Evolutionary conservation across 2,113 vertebrate species (phyloP).

Genomic region (Microtus ochrogaster): DNA sequence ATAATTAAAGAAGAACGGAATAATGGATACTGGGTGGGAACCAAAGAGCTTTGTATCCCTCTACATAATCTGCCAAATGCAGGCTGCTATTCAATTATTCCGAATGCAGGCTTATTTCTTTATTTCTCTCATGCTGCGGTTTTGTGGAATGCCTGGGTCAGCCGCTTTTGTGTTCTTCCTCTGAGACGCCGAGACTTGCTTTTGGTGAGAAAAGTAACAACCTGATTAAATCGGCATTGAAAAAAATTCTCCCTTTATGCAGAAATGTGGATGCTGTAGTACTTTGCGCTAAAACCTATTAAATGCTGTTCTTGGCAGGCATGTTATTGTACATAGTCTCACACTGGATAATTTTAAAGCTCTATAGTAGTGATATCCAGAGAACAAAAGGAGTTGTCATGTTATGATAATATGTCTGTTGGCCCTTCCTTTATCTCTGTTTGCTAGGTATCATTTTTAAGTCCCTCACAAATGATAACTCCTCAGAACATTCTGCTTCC

Average conservation of each 20-base stretch:
- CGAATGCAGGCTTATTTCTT: slow-evolving; percentile 44
- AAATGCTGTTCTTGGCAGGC: not conserved
- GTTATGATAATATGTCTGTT: not conserved
- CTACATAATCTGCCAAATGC: slow-evolving; percentile 56
- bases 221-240: slow-evolving; percentile 49
- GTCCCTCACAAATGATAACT: slow-evolving; percentile 7
- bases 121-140: slow-evolving; percentile 45
- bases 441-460: not conserved
- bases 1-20: slow-evolving; percentile 64
- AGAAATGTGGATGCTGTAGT: slow-evolving; percentile 32
- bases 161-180: slow-evolving; percentile 61
- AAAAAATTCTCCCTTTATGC: slow-evolving; percentile 1
- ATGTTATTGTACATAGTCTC: slow-evolving; percentile 21
- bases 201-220: slow-evolving; percentile 61
- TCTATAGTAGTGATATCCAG: not conserved
- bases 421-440: not conserved
- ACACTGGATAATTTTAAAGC: slow-evolving; percentile 35
- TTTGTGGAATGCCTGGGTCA: slow-evolving; percentile 36
- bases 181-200: slow-evolving; percentile 39
- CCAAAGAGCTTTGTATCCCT: slow-evolving; percentile 50
- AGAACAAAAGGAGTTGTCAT: not conserved
- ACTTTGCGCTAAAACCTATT: slow-evolving; percentile 25
- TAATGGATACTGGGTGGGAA: slow-evolving; percentile 29
- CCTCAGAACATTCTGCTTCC: not conserved
- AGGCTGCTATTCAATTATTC: slow-evolving; percentile 59